These are phyloP conservation scores for Pristionchus fissidentatus DNA, from an alignment of 2,888 invertebrate genomes.

Conservation along the genomic window DNA sequence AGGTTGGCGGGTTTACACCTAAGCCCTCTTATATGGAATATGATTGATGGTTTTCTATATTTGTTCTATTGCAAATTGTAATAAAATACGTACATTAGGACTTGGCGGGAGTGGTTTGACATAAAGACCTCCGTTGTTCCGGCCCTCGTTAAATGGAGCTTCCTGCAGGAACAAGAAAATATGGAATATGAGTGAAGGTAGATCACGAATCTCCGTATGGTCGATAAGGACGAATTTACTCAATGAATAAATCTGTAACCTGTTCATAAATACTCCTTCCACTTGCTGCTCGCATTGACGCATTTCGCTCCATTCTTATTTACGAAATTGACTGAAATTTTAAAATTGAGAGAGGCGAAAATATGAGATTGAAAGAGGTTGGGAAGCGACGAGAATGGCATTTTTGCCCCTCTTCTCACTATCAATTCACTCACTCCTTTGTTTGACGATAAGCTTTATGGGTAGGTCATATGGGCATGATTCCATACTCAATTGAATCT, in stretches of 20 bases:
- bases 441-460: conserved; percentile 16
- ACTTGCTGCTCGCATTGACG: conserved; percentile 6
- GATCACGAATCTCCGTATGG: too few species aligned
- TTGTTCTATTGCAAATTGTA: too few species aligned
- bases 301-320: conserved; percentile 8
- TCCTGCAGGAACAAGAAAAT: neutral
- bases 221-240: too few species aligned
- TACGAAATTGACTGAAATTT: neutral
- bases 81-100: neutral
- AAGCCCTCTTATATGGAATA: too few species aligned
- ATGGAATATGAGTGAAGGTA: too few species aligned
- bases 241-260: neutral
- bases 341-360: neutral
- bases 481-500: too few species aligned
- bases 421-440: neutral
- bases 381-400: neutral
- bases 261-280: neutral
- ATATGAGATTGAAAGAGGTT: neutral
- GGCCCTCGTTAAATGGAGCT: neutral
- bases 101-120: neutral
- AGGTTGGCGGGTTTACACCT: too few species aligned
- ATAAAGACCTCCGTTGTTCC: neutral
- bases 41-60: too few species aligned
- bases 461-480: conserved; percentile 11
- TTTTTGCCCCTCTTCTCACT: neutral